These are phyloP conservation scores for Cariama cristata DNA, from an alignment of 2,113 vertebrate species.

Conservation along the genomic window DNA sequence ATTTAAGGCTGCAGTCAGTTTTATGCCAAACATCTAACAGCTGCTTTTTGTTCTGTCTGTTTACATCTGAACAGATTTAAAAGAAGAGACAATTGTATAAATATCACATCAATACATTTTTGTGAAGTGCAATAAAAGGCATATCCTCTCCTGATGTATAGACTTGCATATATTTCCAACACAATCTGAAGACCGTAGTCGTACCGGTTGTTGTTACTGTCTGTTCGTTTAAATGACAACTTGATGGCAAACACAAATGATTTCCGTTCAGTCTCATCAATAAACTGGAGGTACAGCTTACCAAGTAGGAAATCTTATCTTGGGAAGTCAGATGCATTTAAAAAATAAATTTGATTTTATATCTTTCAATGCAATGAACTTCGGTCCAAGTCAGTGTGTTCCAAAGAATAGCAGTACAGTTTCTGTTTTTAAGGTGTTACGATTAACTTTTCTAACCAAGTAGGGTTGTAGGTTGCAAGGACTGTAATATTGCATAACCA, in stretches of 20 bases:
- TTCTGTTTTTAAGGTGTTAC: background rate
- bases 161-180: background rate
- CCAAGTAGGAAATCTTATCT: background rate
- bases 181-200: background rate
- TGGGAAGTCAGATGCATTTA: background rate
- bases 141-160: background rate
- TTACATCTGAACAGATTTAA: background rate
- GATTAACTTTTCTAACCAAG: background rate
- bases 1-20: background rate
- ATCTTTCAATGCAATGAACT: background rate
- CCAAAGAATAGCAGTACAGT: background rate
- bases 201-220: background rate
- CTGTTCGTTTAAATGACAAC: background rate
- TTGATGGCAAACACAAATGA: background rate
- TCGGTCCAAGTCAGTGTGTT: background rate
- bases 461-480: background rate
- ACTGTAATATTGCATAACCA: background rate
- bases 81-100: background rate
- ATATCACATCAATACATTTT: background rate
- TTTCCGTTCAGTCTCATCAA: background rate
- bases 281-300: background rate
- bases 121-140: background rate
- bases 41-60: background rate
- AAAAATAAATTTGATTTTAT: background rate
- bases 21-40: background rate